phyloP scores from a whole-genome alignment of 2,113 vertebrate genomes.

The Melanerpes formicivorus region DNA sequence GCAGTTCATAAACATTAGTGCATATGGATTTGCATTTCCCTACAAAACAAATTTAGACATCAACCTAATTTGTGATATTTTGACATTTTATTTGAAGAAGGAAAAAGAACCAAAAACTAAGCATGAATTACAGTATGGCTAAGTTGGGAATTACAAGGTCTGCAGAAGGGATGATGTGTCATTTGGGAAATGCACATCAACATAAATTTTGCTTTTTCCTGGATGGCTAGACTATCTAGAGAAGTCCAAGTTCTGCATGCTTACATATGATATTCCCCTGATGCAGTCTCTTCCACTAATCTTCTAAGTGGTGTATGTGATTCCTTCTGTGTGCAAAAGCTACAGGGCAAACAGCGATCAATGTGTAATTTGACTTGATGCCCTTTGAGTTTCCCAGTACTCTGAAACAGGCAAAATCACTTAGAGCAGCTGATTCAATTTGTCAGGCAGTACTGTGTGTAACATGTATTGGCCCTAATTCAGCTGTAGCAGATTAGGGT shows the following conservation, averaged over 20 bases:
- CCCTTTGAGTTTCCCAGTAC: constrained; percentile 69
- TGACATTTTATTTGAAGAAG: not conserved
- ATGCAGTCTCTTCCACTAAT: constrained; percentile 43
- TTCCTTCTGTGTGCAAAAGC: constrained; percentile 62
- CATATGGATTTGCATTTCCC: not conserved
- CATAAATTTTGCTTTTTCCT: constrained; percentile 8
- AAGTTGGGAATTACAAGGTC: not conserved
- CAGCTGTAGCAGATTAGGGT: constrained; percentile 37
- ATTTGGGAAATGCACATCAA: not conserved
- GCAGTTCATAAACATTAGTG: not conserved
- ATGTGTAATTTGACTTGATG: constrained; percentile 73
- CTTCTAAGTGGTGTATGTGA: constrained; percentile 53
- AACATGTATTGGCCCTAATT: constrained; percentile 47
- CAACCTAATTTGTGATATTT: not conserved
- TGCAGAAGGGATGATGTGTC: not conserved
- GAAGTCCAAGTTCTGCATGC: not conserved
- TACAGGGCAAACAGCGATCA: constrained; percentile 67
- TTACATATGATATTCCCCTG: constrained; percentile 12
- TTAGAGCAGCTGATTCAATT: constrained; percentile 69
- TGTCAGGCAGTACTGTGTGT: constrained; percentile 57
- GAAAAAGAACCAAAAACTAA: not conserved
- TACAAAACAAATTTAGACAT: not conserved
- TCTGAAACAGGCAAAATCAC: constrained; percentile 70
- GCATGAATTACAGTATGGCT: not conserved
- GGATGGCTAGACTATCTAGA: not conserved